phyloP scores from a whole-genome alignment of 1,140 invertebrate species.

The Littorina saxatilis region DNA sequence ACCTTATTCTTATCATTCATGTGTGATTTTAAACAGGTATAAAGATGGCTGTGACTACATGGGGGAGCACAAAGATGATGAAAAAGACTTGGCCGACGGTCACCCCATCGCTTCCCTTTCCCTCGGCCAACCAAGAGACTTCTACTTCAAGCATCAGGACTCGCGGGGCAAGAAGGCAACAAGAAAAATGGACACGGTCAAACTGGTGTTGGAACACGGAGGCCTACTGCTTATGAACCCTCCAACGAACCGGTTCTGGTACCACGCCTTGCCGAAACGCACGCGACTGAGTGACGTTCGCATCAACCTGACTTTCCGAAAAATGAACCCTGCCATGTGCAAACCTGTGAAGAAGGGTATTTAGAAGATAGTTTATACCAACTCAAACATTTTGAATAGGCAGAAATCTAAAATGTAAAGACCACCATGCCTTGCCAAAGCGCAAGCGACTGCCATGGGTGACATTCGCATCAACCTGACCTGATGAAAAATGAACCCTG shows the following conservation, averaged over 20 bases:
- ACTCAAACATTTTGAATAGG: too few species aligned
- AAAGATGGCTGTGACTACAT: constrained; percentile 84
- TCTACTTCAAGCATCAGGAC: constrained; percentile 82
- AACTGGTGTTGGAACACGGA: constrained; percentile 81
- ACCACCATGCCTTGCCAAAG: constrained; percentile 83
- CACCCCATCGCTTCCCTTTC: constrained; percentile 84
- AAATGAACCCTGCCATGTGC: constrained; percentile 45
- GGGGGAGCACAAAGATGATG: constrained; percentile 85
- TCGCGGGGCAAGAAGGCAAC: constrained; percentile 70
- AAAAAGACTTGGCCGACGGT: constrained; percentile 80
- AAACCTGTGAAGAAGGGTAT: constrained; percentile 23
- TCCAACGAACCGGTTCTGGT: constrained; percentile 85
- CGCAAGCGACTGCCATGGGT: constrained; percentile 78
- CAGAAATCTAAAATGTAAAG: too few species aligned
- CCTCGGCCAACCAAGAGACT: constrained; percentile 82
- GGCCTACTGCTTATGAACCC: constrained; percentile 84
- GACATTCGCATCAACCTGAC: constrained; percentile 85
- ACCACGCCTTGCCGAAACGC: constrained; percentile 82
- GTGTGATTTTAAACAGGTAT: constrained; percentile 78
- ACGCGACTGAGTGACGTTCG: constrained; percentile 78
- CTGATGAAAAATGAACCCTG: constrained; percentile 75
- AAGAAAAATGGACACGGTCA: constrained; percentile 76
- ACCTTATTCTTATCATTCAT: not conserved
- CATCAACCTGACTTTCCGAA: constrained; percentile 84
- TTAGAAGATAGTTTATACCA: too few species aligned